Conservation (phyloP, 37 sponge, comb jelly and placozoan species). For the Ianthella basta region DNA sequence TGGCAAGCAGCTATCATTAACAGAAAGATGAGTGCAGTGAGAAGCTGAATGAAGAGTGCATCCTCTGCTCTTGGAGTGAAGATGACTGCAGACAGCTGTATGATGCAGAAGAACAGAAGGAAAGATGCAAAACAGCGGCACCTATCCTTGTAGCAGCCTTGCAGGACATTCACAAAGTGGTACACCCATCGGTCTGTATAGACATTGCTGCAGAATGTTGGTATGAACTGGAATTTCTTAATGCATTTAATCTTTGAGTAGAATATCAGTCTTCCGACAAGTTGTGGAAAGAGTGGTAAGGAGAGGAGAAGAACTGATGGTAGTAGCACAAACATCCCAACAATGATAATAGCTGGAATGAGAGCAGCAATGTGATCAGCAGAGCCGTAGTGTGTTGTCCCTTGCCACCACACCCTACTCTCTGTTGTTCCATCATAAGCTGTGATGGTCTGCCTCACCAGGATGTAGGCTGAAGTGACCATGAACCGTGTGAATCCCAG, state of each 20-base stretch:
- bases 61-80: not conserved
- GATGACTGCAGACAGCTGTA: not conserved
- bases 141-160: not conserved
- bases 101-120: not conserved
- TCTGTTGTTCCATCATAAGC: not conserved
- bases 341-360: not conserved
- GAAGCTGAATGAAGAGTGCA: not conserved
- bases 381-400: not conserved
- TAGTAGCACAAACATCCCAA: not conserved
- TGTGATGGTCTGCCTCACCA: not conserved
- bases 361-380: not conserved
- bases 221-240: no score
- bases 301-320: not conserved
- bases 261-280: no score
- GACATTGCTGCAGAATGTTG: not conserved
- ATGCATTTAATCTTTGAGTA: no score
- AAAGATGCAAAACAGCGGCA: not conserved
- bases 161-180: not conserved
- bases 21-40: not conserved
- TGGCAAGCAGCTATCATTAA: not conserved
- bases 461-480: not conserved
- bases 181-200: not conserved
- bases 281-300: not conserved
- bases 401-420: not conserved
- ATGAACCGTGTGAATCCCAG: slow-evolving; percentile 4